phyloP scores from a whole-genome alignment of 2,113 vertebrate species.

The Oxygymnocypris stewartii region DNA sequence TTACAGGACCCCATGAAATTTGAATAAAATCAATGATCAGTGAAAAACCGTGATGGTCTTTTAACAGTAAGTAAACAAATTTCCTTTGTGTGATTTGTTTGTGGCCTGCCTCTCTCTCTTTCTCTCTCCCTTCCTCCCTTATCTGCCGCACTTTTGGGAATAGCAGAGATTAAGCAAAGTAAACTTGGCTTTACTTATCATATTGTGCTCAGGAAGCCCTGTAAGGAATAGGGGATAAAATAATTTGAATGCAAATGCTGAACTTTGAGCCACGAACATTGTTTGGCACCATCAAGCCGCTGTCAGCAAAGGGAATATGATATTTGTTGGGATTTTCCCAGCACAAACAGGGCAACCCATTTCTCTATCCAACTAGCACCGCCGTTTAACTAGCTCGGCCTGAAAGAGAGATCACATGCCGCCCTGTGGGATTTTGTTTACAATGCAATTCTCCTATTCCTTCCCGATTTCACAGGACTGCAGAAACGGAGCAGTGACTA shows the following conservation, averaged over 20 bases:
- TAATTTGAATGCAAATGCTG: slow-evolving; percentile 59
- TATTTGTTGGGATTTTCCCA: slow-evolving; percentile 52
- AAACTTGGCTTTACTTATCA: slow-evolving; percentile 84
- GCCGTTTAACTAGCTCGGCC: slow-evolving; percentile 39
- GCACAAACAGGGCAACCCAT: slow-evolving; percentile 36
- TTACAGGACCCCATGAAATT: not conserved
- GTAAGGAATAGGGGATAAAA: slow-evolving; percentile 72
- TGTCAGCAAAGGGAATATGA: slow-evolving; percentile 48
- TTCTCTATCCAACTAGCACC: slow-evolving; percentile 39
- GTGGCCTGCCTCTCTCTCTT: slow-evolving; percentile 45
- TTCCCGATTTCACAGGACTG: slow-evolving; percentile 47
- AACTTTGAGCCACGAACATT: slow-evolving; percentile 59
- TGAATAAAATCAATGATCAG: slow-evolving; percentile 31
- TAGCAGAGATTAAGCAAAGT: slow-evolving; percentile 81
- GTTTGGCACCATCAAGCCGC: slow-evolving; percentile 50
- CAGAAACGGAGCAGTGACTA: slow-evolving; percentile 35
- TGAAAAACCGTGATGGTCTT: slow-evolving; percentile 6
- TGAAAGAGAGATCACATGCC: slow-evolving; percentile 45
- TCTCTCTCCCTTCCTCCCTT: slow-evolving; percentile 56
- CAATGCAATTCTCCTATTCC: slow-evolving; percentile 50
- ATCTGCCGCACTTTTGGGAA: slow-evolving; percentile 78
- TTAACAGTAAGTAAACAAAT: slow-evolving; percentile 31
- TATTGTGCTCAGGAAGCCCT: slow-evolving; percentile 77
- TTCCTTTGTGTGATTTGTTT: slow-evolving; percentile 20
- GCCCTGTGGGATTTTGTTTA: slow-evolving; percentile 53